Evolutionary conservation across 2,113 vertebrate species (phyloP).

Genomic region (Lycaon pictus): DNA sequence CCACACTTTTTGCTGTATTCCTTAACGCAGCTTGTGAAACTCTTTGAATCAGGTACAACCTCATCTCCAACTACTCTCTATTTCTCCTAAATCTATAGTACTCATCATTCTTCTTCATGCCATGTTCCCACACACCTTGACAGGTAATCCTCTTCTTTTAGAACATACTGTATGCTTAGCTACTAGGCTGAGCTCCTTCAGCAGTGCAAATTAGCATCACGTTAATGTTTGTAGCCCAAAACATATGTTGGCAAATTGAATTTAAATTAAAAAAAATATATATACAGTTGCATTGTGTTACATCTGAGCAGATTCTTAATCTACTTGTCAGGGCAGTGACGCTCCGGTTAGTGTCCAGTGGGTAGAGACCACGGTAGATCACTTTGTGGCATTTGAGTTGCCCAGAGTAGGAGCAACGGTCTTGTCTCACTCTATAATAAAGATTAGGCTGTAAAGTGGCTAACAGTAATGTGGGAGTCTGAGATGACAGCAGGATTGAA

Average conservation of each 20-base stretch:
- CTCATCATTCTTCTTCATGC: background rate
- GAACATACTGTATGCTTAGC: background rate
- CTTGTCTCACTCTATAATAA: background rate
- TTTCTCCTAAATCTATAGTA: background rate
- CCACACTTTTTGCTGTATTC: background rate
- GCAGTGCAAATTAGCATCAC: background rate
- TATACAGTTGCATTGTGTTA: background rate
- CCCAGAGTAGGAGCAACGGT: background rate
- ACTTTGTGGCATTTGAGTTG: background rate
- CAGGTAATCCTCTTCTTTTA: background rate
- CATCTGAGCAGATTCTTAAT: background rate
- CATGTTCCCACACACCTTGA: background rate
- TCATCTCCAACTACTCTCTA: background rate
- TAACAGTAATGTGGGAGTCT: background rate
- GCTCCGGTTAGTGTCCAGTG: background rate
- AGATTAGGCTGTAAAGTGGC: background rate
- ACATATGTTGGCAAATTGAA: no score
- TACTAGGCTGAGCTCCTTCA: background rate
- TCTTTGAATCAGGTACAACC: background rate
- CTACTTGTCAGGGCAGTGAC: background rate
- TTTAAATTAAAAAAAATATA: no score
- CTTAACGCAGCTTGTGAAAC: background rate
- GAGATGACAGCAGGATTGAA: background rate
- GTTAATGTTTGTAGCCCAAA: background rate
- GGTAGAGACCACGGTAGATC: background rate